phyloP scores from a whole-genome alignment of 2,888 invertebrate genomes.

The Dasypolia templi region DNA sequence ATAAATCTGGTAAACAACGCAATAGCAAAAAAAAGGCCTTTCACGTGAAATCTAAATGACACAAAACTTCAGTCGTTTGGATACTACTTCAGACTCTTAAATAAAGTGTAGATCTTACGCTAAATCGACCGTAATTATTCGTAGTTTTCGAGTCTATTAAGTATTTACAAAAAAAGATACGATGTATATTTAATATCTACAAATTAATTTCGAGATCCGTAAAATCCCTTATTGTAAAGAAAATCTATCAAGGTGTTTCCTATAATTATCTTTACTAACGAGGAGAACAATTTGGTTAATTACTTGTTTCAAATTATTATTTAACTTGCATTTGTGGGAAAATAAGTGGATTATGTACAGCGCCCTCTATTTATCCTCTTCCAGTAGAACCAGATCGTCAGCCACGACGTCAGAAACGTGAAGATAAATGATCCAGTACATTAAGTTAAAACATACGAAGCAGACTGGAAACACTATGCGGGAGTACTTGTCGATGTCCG shows the following conservation, averaged over 20 bases:
- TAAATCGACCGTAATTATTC: slow-evolving; percentile 41
- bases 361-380: slow-evolving; percentile 91
- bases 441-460: slow-evolving; percentile 99
- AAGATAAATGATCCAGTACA: slow-evolving; percentile 99
- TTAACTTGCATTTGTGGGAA: slow-evolving; percentile 72
- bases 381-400: slow-evolving; percentile 97
- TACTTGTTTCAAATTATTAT: slow-evolving; percentile 84
- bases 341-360: slow-evolving; percentile 82
- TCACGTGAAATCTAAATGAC: slow-evolving; percentile 56
- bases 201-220: slow-evolving; percentile 14
- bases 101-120: slow-evolving; percentile 53
- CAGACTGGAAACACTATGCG: slow-evolving; percentile 99
- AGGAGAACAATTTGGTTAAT: slow-evolving; percentile 17
- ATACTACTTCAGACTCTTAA: slow-evolving; percentile 75
- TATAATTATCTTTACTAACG: not conserved
- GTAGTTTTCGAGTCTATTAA: slow-evolving; percentile 44
- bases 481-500: slow-evolving; percentile 99
- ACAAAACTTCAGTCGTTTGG: slow-evolving; percentile 76
- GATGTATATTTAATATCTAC: slow-evolving; percentile 33
- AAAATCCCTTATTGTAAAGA: not conserved
- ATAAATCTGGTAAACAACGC: slow-evolving; percentile 19
- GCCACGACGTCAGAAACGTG: slow-evolving; percentile 99
- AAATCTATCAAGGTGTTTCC: slow-evolving; percentile 24
- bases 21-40: slow-evolving; percentile 23
- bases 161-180: slow-evolving; percentile 49